phyloP scores from a whole-genome alignment of 2,888 invertebrate species.

The Eulithis prunata region DNA sequence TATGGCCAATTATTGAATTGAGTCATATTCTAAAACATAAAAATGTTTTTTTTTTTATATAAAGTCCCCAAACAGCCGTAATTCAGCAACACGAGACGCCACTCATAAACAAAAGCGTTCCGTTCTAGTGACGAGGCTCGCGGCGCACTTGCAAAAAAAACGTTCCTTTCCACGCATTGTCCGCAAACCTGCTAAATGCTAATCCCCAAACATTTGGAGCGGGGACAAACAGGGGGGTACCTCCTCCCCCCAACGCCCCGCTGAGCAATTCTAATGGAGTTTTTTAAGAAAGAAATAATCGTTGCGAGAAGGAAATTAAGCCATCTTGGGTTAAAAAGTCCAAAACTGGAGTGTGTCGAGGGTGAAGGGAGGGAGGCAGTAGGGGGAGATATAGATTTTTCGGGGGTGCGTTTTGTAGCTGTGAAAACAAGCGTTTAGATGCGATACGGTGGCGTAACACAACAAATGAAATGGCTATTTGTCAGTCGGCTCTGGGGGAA shows the following conservation, averaged over 20 bases:
- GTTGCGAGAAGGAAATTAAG: constrained; percentile 75
- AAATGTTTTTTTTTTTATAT: constrained; percentile 31
- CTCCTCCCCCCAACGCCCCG: constrained; percentile 39
- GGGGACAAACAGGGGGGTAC: constrained; percentile 36
- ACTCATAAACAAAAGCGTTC: constrained; percentile 44
- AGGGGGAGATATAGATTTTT: constrained; percentile 68
- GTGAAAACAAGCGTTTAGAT: constrained; percentile 68
- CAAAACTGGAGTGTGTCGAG: constrained; percentile 62
- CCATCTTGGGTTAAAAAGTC: constrained; percentile 80
- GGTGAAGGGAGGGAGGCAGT: constrained; percentile 36
- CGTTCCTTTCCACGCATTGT: constrained; percentile 53
- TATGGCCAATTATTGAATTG: neutral
- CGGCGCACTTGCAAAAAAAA: constrained; percentile 42
- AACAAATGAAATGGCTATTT: constrained; percentile 33
- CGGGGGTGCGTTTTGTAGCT: constrained; percentile 61
- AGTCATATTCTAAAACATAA: constrained; percentile 10
- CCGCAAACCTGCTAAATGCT: constrained; percentile 61
- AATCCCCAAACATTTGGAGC: constrained; percentile 54
- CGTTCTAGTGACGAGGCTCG: constrained; percentile 37
- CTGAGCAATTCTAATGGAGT: constrained; percentile 68
- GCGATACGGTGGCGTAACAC: constrained; percentile 48
- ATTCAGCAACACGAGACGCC: constrained; percentile 35
- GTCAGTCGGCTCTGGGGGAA: constrained; percentile 13
- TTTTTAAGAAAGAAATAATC: constrained; percentile 70
- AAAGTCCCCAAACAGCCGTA: constrained; percentile 30